These are phyloP conservation scores for Cichlasoma orientale DNA, from an alignment of 2,797 vertebrate genomes.

Conservation along the genomic window DNA sequence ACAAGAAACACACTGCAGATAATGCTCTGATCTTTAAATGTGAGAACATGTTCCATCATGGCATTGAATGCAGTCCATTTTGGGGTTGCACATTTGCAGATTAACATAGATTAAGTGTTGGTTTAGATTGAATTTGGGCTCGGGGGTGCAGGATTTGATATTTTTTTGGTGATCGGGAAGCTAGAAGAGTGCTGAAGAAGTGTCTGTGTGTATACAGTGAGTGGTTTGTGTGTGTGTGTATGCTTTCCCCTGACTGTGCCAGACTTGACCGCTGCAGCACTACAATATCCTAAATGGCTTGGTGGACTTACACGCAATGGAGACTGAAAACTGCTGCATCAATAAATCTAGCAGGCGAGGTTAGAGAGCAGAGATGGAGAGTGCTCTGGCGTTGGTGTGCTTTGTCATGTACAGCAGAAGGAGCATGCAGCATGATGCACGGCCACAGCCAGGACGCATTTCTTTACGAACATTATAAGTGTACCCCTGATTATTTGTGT, in stretches of 20 bases:
- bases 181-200: neutral
- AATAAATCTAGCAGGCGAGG: conserved; percentile 52
- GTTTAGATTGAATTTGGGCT: neutral
- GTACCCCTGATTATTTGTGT: neutral
- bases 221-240: neutral
- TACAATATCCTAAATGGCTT: conserved; percentile 61
- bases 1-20: neutral
- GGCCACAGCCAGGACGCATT: neutral
- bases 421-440: neutral
- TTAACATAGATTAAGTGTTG: fast-evolving
- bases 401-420: neutral
- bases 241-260: conserved; percentile 18
- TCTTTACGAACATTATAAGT: fast-evolving
- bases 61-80: neutral
- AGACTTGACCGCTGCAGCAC: conserved; percentile 40
- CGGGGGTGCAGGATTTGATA: neutral
- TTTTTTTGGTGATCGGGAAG: neutral
- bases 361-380: conserved; percentile 10
- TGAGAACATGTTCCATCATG: fast-evolving
- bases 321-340: conserved; percentile 61
- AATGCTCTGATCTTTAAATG: fast-evolving
- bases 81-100: neutral
- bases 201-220: neutral
- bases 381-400: neutral
- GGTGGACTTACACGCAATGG: conserved; percentile 10